Conservation (phyloP, 2,888 invertebrate genomes). For the Rhabditoides inermis region DNA sequence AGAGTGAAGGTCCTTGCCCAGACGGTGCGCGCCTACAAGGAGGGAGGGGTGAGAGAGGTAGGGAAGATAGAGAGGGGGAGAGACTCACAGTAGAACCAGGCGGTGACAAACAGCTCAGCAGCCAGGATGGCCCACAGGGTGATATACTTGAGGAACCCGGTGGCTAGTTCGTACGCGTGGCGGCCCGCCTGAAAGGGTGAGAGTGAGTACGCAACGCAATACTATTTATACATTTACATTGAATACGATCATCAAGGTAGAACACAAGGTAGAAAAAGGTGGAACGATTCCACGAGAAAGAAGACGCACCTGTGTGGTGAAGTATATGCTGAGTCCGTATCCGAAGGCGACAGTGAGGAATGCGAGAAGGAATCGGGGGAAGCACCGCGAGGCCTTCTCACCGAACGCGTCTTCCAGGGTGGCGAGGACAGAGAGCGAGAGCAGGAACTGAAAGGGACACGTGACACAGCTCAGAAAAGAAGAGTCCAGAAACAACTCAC, state of each 20-base stretch:
- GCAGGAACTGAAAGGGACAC: slow-evolving; percentile 34
- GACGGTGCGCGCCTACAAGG: slow-evolving; percentile 42
- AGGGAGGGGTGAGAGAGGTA: background rate
- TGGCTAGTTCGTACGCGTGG: slow-evolving; percentile 43
- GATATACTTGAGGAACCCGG: slow-evolving; percentile 44
- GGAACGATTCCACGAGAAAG: background rate
- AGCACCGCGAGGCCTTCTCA: slow-evolving; percentile 43
- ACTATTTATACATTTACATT: background rate
- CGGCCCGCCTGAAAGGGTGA: slow-evolving; percentile 35
- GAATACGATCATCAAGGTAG: background rate
- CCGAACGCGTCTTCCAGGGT: slow-evolving; percentile 49
- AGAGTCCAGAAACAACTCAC: slow-evolving; percentile 23
- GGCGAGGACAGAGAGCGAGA: slow-evolving; percentile 44
- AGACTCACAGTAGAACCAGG: slow-evolving; percentile 51
- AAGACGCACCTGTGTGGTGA: slow-evolving; percentile 38
- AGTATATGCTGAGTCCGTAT: slow-evolving; percentile 35
- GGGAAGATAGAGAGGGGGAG: background rate
- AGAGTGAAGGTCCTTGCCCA: slow-evolving; percentile 45
- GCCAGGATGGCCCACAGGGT: slow-evolving; percentile 47
- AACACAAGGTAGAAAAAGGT: background rate
- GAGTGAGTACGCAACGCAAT: no score
- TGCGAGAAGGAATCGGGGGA: slow-evolving; percentile 46
- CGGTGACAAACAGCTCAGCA: slow-evolving; percentile 45
- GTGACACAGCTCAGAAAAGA: background rate
- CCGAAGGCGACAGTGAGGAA: slow-evolving; percentile 37